Evolutionary conservation across 2,797 vertebrate species (phyloP).

Genomic region (Parotocinclus haroldoi): DNA sequence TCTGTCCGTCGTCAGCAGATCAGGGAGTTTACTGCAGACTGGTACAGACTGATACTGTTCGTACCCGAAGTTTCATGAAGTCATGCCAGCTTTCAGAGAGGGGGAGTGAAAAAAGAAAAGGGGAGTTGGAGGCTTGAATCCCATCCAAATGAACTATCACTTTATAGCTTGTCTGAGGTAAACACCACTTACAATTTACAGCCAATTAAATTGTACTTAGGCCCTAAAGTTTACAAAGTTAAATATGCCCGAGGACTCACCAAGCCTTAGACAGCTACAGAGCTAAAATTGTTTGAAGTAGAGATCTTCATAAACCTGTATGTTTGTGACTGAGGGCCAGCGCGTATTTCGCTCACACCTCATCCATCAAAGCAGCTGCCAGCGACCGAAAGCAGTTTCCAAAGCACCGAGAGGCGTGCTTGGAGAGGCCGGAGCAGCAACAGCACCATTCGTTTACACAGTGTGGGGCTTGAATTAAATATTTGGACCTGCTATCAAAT

Average conservation of each 20-base stretch:
- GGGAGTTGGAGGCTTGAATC: constrained; percentile 71
- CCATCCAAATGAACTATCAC: constrained; percentile 80
- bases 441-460: constrained; percentile 33
- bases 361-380: constrained; percentile 68
- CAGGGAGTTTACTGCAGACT: constrained; percentile 68
- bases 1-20: constrained; percentile 47
- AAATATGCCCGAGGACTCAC: constrained; percentile 81
- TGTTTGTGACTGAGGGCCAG: constrained; percentile 52
- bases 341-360: constrained; percentile 67
- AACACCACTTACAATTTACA: constrained; percentile 84
- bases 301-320: constrained; percentile 47
- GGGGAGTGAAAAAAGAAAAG: constrained; percentile 42
- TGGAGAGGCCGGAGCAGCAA: constrained; percentile 14
- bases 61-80: constrained; percentile 73
- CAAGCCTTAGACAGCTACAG: constrained; percentile 72
- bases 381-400: constrained; percentile 68
- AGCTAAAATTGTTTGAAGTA: constrained; percentile 57
- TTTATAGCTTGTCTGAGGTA: constrained; percentile 85
- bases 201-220: constrained; percentile 93
- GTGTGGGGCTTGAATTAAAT: constrained; percentile 31
- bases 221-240: constrained; percentile 78
- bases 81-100: constrained; percentile 74
- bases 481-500: constrained; percentile 42
- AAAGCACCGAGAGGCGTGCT: constrained; percentile 59
- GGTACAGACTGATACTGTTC: constrained; percentile 90